Conservation (phyloP, 2,113 vertebrate genomes). For the Cryptoleucopteryx plumbea region DNA sequence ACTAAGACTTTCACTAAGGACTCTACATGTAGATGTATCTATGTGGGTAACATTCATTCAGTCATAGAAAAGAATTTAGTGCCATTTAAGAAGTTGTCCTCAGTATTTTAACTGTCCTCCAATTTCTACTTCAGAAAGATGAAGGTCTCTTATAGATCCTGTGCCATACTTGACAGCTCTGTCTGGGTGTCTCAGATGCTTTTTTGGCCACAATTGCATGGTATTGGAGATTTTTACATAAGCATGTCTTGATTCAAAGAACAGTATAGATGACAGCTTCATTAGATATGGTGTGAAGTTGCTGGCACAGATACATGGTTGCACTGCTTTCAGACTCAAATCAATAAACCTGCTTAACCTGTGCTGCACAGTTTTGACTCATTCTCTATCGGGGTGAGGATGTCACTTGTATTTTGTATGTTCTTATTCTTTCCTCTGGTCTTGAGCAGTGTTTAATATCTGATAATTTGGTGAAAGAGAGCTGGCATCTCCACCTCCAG, state of each 20-base stretch:
- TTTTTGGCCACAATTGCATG: background rate
- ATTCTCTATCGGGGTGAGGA: background rate
- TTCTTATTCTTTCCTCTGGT: background rate
- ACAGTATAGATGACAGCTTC: background rate
- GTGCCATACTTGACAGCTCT: background rate
- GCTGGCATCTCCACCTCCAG: background rate
- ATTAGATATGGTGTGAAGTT: background rate
- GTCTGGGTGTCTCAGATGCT: background rate
- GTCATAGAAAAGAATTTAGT: background rate
- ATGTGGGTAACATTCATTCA: background rate
- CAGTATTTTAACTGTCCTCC: background rate
- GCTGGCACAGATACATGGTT: background rate
- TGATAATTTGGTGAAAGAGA: background rate
- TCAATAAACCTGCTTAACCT: background rate
- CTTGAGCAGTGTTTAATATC: background rate
- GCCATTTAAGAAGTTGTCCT: background rate
- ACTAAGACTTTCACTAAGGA: background rate
- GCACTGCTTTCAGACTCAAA: background rate
- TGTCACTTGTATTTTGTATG: background rate
- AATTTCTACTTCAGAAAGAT: background rate
- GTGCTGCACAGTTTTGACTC: background rate
- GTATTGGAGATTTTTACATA: background rate
- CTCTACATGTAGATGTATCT: background rate
- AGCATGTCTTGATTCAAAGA: background rate
- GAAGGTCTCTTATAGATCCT: background rate